phyloP scores from a whole-genome alignment of 1,140 invertebrate species.

The Diuraphis noxia region DNA sequence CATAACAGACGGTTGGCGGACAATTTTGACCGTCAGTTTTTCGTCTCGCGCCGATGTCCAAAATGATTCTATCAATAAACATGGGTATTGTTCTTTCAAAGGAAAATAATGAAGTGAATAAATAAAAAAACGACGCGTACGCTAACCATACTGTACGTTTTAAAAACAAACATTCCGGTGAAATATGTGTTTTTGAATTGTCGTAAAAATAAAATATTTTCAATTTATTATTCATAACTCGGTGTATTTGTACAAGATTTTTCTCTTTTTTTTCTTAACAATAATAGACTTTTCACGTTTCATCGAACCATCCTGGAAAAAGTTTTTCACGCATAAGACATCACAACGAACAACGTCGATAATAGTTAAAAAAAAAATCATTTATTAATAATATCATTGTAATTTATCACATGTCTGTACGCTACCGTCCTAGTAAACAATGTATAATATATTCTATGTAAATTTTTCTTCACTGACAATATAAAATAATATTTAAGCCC shows the following conservation, averaged over 20 bases:
- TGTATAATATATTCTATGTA: background rate
- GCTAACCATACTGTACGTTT: background rate
- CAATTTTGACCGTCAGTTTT: background rate
- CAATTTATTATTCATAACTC: background rate
- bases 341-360: background rate
- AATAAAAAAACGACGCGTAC: background rate
- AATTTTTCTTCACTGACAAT: background rate
- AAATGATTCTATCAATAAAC: conserved; percentile 2
- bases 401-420: background rate
- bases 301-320: background rate
- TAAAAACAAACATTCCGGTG: background rate
- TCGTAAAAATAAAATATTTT: background rate
- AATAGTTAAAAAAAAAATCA: background rate
- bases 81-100: background rate
- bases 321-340: background rate
- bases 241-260: background rate
- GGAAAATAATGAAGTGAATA: conserved; percentile 1
- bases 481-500: background rate
- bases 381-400: background rate
- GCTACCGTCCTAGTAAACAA: background rate
- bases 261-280: background rate
- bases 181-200: background rate
- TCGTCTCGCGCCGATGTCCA: background rate
- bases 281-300: background rate
- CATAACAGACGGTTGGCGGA: background rate